phyloP scores from a whole-genome alignment of 2,888 invertebrate genomes.

The Aproaerema taeniolella region DNA sequence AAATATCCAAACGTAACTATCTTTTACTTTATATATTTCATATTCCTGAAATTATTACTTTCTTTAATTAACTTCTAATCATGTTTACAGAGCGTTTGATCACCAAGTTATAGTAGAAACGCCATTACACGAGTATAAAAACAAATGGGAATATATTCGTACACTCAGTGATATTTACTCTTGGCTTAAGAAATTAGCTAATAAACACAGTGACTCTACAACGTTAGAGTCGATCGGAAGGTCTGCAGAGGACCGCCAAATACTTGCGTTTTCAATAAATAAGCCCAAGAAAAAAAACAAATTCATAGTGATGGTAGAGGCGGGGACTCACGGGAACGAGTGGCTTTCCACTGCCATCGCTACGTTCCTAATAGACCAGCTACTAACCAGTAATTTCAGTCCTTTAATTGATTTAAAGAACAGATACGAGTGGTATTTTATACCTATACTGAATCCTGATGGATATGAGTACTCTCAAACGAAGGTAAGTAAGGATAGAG shows the following conservation, averaged over 20 bases:
- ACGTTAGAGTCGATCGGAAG: constrained; percentile 48
- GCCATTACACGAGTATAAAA: too few species aligned
- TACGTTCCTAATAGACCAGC: constrained; percentile 74
- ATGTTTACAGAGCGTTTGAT: too few species aligned
- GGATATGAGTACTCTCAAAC: constrained; percentile 82
- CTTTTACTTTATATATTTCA: too few species aligned
- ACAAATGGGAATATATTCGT: neutral
- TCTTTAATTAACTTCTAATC: too few species aligned
- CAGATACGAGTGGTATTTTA: constrained; percentile 80
- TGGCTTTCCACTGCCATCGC: constrained; percentile 81
- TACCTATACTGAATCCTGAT: constrained; percentile 85
- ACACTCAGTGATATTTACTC: constrained; percentile 75
- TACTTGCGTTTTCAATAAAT: constrained; percentile 42
- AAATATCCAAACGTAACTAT: constrained; percentile 43
- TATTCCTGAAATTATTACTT: too few species aligned
- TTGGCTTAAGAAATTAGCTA: constrained; percentile 72
- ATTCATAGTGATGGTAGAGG: constrained; percentile 67
- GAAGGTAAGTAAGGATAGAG: constrained; percentile 37
- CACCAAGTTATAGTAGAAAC: too few species aligned
- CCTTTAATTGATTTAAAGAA: constrained; percentile 29
- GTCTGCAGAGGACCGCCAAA: constrained; percentile 58
- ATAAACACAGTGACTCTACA: constrained; percentile 50
- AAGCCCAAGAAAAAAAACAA: constrained; percentile 9
- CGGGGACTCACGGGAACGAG: constrained; percentile 84
- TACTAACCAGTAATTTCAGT: constrained; percentile 36